Conservation (phyloP, 2,888 invertebrate species). For the Drosophila nr. perissopoda region DNA sequence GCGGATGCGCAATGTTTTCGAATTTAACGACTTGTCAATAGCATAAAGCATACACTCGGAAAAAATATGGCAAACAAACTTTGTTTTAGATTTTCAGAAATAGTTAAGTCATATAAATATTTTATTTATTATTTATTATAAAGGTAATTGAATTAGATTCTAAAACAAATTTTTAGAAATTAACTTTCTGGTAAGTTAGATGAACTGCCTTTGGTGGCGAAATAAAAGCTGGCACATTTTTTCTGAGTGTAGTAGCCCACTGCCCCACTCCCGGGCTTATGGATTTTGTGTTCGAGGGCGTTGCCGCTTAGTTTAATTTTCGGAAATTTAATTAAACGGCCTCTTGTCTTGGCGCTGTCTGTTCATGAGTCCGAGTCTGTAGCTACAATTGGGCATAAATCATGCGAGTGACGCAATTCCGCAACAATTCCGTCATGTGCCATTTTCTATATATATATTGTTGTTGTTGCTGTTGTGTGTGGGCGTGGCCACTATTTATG, state of each 20-base stretch:
- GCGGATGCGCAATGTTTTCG: conserved; percentile 70
- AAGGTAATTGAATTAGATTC: not conserved
- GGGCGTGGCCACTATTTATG: conserved; percentile 62
- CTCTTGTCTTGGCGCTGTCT: conserved; percentile 42
- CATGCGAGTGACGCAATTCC: conserved; percentile 70
- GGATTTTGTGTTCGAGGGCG: conserved; percentile 48
- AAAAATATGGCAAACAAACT: not conserved
- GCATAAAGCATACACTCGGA: not conserved
- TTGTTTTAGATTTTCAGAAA: not conserved
- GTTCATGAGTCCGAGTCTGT: conserved; percentile 17
- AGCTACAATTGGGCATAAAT: conserved; percentile 74
- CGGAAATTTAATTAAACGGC: conserved; percentile 72
- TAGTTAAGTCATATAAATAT: not conserved
- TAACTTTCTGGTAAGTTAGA: not conserved
- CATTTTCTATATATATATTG: conserved; percentile 27
- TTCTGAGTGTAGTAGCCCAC: not conserved
- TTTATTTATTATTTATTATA: not conserved
- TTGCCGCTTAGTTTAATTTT: conserved; percentile 70
- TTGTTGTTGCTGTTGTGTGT: conserved; percentile 41
- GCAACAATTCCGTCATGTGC: conserved; percentile 63
- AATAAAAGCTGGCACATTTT: not conserved
- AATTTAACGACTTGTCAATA: conserved; percentile 36
- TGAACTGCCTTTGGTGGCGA: not conserved
- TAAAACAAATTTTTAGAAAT: not conserved
- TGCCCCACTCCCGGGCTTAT: not conserved